phyloP scores from a whole-genome alignment of 2,113 vertebrate species.

The Burhinus bistriatus region DNA sequence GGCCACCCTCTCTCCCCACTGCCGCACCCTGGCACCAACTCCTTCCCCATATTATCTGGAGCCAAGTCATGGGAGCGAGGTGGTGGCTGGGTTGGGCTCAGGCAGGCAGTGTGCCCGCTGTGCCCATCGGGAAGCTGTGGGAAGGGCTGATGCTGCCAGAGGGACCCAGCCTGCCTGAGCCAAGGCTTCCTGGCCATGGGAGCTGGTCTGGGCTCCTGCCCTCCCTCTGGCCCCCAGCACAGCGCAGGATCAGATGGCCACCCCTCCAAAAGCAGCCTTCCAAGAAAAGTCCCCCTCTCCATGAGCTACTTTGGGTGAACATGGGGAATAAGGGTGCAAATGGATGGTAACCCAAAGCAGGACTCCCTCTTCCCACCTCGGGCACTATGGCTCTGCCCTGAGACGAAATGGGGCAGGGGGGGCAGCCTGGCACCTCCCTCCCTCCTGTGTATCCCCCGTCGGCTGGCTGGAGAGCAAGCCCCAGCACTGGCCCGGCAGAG shows the following conservation, averaged over 20 bases:
- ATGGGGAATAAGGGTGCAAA: accelerated
- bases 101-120: accelerated
- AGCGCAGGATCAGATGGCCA: accelerated
- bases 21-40: background rate
- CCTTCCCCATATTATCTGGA: background rate
- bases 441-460: accelerated
- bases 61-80: accelerated
- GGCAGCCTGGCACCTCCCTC: background rate
- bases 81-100: accelerated
- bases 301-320: background rate
- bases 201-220: background rate
- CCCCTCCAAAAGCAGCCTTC: background rate
- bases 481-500: accelerated
- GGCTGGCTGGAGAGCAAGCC: background rate
- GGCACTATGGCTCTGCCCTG: background rate
- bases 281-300: background rate
- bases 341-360: accelerated
- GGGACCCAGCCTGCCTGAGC: background rate
- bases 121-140: accelerated
- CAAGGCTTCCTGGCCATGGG: accelerated
- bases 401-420: accelerated
- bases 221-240: background rate
- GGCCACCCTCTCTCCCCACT: background rate
- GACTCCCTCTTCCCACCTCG: background rate
- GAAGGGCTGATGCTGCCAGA: background rate